Evolutionary conservation across 2,888 invertebrate genomes (phyloP).

Genomic region (Achlya flavicornis): DNA sequence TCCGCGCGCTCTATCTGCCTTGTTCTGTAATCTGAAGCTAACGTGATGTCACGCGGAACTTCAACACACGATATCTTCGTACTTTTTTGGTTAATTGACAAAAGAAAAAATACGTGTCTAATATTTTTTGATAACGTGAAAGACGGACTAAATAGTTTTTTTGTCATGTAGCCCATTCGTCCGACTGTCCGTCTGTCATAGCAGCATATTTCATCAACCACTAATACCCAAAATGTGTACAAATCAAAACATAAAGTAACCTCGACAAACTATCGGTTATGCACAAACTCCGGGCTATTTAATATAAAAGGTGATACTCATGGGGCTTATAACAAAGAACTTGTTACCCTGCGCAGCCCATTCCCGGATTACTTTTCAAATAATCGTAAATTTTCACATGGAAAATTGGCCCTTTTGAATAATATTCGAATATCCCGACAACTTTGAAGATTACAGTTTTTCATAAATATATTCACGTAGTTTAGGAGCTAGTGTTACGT

Average conservation of each 20-base stretch:
- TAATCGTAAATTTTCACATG: conserved; percentile 33
- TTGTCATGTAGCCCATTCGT: too few species aligned
- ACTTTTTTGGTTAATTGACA: too few species aligned
- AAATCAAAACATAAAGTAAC: not conserved
- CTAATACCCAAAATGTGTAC: not conserved
- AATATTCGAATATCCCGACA: conserved; percentile 28
- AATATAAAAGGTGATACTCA: conserved; percentile 20
- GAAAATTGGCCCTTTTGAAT: conserved; percentile 32
- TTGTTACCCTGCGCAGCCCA: conserved; percentile 10
- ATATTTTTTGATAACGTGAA: too few species aligned
- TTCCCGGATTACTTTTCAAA: conserved; percentile 32
- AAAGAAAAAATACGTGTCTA: too few species aligned
- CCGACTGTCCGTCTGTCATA: too few species aligned
- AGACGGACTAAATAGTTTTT: too few species aligned
- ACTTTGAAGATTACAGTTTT: conserved; percentile 30
- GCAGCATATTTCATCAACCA: too few species aligned
- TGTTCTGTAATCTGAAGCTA: too few species aligned
- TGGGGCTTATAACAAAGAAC: conserved; percentile 23
- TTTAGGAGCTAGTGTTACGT: not conserved
- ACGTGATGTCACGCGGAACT: too few species aligned
- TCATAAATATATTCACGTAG: conserved; percentile 15
- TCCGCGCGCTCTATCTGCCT: too few species aligned
- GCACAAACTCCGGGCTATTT: not conserved
- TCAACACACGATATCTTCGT: too few species aligned
- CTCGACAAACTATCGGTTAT: not conserved